Percentiles rank a stretch among this genome's conserved stretches.
Conservation (phyloP, 2,888 invertebrate species). For the Ormyrus pomaceus region DNA sequence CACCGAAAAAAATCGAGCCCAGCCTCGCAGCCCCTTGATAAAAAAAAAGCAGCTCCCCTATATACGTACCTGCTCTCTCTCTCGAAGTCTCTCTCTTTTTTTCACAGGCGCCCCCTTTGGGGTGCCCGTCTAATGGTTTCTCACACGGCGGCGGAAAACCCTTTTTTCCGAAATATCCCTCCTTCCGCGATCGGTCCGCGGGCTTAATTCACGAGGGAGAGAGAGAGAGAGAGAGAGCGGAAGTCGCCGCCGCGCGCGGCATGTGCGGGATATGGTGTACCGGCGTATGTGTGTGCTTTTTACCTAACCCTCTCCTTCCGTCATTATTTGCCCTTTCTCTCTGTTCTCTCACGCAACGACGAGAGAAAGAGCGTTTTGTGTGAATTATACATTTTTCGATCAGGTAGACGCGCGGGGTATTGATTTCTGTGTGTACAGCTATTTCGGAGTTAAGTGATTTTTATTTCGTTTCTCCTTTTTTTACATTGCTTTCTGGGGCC, state of each 20-base stretch:
- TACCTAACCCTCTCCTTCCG: slow-evolving; percentile 35
- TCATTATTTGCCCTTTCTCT: slow-evolving; percentile 18
- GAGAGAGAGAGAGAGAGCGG: too few species aligned
- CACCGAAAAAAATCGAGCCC: slow-evolving; percentile 1
- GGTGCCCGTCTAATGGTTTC: slow-evolving; percentile 56
- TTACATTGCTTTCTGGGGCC: too few species aligned
- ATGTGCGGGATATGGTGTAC: slow-evolving; percentile 31
- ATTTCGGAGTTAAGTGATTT: too few species aligned
- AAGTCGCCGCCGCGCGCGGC: background rate
- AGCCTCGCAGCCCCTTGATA: background rate
- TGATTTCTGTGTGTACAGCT: too few species aligned
- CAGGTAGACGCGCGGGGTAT: background rate
- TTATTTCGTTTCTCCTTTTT: too few species aligned
- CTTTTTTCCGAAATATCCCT: slow-evolving; percentile 52
- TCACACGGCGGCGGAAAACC: slow-evolving; percentile 56
- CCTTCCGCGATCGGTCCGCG: slow-evolving; percentile 19
- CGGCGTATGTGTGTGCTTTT: slow-evolving; percentile 40
- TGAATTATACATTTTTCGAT: background rate
- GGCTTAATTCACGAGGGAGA: slow-evolving; percentile 28
- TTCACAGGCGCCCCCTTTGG: slow-evolving; percentile 28
- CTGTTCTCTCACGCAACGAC: slow-evolving; percentile 27
- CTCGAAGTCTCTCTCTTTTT: slow-evolving; percentile 17
- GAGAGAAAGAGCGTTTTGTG: background rate
- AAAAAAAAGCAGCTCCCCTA: slow-evolving; percentile 16
- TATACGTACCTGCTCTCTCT: slow-evolving; percentile 19